phyloP scores from a whole-genome alignment of 2,888 invertebrate genomes.

The Trichogramma dendrolimi region DNA sequence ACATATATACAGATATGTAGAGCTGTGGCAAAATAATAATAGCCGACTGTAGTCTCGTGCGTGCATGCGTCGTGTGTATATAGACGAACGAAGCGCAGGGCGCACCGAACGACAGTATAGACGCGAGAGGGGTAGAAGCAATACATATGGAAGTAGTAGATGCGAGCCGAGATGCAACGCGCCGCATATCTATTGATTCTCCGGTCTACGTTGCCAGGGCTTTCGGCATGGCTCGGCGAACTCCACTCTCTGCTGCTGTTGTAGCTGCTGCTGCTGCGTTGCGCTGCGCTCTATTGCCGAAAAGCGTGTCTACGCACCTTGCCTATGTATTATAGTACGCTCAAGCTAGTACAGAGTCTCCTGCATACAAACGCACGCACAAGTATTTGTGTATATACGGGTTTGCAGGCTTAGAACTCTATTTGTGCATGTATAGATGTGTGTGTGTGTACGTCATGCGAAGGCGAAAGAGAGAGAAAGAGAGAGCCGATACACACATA shows the following conservation, averaged over 20 bases:
- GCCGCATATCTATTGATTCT: constrained; percentile 52
- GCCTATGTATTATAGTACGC: no score
- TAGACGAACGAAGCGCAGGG: not conserved
- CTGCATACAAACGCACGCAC: constrained; percentile 29
- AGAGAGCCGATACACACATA: no score
- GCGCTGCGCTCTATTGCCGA: no score
- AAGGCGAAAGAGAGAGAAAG: no score
- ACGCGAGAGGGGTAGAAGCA: constrained; percentile 36
- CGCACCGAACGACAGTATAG: constrained; percentile 21
- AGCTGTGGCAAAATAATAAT: not conserved
- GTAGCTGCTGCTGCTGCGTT: no score
- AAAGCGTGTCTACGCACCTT: no score
- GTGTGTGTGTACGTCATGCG: no score
- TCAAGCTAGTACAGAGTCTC: no score
- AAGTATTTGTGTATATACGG: not conserved
- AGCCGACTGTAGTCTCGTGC: not conserved
- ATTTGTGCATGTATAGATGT: no score
- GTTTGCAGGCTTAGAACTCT: no score
- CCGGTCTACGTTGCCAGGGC: constrained; percentile 38
- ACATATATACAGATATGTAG: not conserved
- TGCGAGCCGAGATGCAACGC: constrained; percentile 48
- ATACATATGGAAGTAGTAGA: constrained; percentile 39
- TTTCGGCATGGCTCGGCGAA: constrained; percentile 38
- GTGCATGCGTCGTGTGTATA: not conserved
- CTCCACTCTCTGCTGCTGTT: constrained; percentile 30